These are phyloP conservation scores for Cynopterus brachyotis DNA, from an alignment of 2,113 vertebrate species.

Conservation along the genomic window DNA sequence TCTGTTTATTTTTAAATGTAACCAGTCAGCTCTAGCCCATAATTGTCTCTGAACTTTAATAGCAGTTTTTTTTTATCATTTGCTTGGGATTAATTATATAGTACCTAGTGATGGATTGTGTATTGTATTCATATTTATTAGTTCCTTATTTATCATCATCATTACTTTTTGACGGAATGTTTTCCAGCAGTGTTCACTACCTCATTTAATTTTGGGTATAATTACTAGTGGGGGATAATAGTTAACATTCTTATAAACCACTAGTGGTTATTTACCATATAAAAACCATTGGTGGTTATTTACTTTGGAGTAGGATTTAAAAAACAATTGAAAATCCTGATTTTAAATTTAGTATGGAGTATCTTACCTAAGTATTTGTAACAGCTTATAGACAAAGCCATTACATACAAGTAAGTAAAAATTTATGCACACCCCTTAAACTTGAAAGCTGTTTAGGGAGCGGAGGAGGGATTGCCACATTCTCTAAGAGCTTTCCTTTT, in stretches of 20 bases:
- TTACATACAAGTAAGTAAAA: neutral
- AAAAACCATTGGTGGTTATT: neutral
- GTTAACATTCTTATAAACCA: neutral
- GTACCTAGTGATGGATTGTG: neutral
- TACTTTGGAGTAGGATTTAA: neutral
- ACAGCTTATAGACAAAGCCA: neutral
- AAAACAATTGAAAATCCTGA: neutral
- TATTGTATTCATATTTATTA: neutral
- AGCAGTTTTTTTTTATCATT: neutral
- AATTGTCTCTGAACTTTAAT: neutral
- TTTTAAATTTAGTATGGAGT: conserved; percentile 7
- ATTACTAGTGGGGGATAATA: neutral
- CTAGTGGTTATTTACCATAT: neutral
- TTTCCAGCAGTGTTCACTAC: neutral
- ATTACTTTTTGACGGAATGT: neutral
- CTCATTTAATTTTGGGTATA: neutral
- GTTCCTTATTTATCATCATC: neutral
- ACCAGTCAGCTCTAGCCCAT: neutral
- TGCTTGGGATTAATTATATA: neutral
- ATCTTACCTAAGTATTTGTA: neutral
- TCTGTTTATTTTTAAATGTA: neutral
- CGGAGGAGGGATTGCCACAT: neutral
- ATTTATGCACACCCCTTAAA: neutral
- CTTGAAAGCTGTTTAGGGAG: neutral
- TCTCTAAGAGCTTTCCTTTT: neutral